Percentiles rank a stretch among this genome's conserved stretches.
phyloP scores from a whole-genome alignment of 2,888 invertebrate genomes.

The Hirtodrosophila alboralis region DNA sequence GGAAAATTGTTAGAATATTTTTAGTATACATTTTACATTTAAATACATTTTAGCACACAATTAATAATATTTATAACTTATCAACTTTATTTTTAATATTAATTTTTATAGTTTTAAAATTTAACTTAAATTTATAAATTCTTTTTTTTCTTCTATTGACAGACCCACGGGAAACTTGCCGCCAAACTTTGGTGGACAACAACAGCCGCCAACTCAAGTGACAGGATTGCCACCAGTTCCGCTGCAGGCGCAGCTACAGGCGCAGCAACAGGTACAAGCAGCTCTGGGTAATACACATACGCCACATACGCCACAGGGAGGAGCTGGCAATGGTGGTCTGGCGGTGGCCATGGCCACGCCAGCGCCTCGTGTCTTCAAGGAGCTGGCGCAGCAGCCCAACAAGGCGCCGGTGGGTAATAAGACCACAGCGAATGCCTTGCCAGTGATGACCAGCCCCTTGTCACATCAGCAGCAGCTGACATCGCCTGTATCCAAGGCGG shows the following conservation, averaged over 20 bases:
- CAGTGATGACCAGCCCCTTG: conserved; percentile 35
- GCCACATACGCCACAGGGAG: conserved; percentile 39
- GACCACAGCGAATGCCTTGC: conserved; percentile 9
- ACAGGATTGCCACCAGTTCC: conserved; percentile 63
- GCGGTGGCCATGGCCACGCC: conserved; percentile 83
- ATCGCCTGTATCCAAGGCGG: conserved; percentile 57
- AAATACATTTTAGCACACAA: no score
- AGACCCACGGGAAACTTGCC: conserved; percentile 85
- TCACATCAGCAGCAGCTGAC: conserved; percentile 56
- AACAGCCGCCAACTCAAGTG: conserved; percentile 66
- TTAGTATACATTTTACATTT: no score
- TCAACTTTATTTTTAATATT: no score
- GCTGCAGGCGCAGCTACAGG: conserved; percentile 47
- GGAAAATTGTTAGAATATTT: no score
- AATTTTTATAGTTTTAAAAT: no score
- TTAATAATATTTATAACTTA: no score
- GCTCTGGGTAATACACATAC: conserved; percentile 47
- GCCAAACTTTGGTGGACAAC: conserved; percentile 72
- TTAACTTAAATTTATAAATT: neutral
- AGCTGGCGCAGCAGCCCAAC: conserved; percentile 81
- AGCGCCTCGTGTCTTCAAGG: conserved; percentile 83
- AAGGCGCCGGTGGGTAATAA: conserved; percentile 39
- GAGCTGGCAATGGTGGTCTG: conserved; percentile 73
- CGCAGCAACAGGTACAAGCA: conserved; percentile 38
- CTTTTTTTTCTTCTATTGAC: conserved; percentile 46